Evolutionary conservation across 1,140 invertebrate species (phyloP).

Genomic region (Drosophila simulans): DNA sequence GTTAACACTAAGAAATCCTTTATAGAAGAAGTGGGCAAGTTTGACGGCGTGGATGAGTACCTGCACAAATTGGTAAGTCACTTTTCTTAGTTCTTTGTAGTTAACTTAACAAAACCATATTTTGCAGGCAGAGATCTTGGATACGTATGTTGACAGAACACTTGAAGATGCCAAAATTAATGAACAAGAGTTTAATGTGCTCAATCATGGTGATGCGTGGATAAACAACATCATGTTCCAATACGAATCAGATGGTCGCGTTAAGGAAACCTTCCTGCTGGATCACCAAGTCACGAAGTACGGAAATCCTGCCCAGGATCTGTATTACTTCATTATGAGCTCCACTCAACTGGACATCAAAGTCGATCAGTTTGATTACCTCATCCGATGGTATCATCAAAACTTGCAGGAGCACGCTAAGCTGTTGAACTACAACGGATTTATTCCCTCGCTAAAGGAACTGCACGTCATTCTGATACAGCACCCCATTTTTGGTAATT

Average conservation of each 20-base stretch:
- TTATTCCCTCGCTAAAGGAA: constrained; percentile 44
- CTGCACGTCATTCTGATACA: constrained; percentile 45
- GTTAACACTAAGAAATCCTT: not conserved
- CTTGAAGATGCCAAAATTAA: constrained; percentile 53
- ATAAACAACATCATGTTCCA: constrained; percentile 88
- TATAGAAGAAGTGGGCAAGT: constrained; percentile 18
- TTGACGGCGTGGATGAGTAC: constrained; percentile 27
- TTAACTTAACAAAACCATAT: not conserved
- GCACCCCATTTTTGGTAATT: constrained; percentile 36
- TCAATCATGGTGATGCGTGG: constrained; percentile 88
- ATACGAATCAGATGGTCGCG: constrained; percentile 85
- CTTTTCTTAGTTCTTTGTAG: too few relatives aligned
- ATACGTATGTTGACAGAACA: constrained; percentile 18
- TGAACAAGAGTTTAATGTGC: constrained; percentile 86
- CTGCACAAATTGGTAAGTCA: constrained; percentile 44
- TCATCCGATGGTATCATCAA: constrained; percentile 59
- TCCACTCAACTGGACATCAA: constrained; percentile 52
- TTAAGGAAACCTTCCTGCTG: constrained; percentile 86
- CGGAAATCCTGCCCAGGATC: constrained; percentile 53
- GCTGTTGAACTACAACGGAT: constrained; percentile 42
- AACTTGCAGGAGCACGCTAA: constrained; percentile 31
- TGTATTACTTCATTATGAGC: constrained; percentile 51
- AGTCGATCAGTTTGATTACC: constrained; percentile 51
- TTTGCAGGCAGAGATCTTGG: constrained; percentile 14
- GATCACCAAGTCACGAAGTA: constrained; percentile 55